Evolutionary conservation across 92 coral and sea anemone genomes (phyloP).

Genomic region (Bergia puertoricense): DNA sequence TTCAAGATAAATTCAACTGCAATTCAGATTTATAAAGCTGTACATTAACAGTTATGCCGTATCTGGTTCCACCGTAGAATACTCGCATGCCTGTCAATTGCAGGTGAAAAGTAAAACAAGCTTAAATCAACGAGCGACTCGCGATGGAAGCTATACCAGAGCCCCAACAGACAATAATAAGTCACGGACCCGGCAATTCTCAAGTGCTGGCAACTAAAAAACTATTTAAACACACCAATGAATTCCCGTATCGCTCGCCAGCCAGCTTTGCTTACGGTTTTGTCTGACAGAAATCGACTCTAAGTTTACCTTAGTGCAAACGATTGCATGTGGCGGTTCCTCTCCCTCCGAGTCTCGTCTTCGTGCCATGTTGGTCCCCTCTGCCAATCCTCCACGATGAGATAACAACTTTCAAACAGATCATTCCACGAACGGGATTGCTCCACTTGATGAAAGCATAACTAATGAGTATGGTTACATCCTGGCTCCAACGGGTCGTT

Average conservation of each 20-base stretch:
- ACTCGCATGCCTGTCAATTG: background rate
- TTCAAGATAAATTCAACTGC: background rate
- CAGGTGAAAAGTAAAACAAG: conserved; percentile 10
- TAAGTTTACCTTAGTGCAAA: conserved; percentile 58
- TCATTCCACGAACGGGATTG: conserved; percentile 25
- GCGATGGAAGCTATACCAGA: conserved; percentile 2
- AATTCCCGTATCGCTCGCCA: conserved; percentile 70
- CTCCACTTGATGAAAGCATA: conserved; percentile 46
- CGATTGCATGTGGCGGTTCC: conserved; percentile 68
- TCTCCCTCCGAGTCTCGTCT: conserved; percentile 52
- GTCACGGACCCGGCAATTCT: conserved; percentile 2
- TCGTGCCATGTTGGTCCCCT: conserved; percentile 43
- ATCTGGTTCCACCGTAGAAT: background rate
- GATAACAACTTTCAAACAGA: conserved; percentile 12
- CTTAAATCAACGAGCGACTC: background rate
- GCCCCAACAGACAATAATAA: background rate
- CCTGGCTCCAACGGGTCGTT: conserved; percentile 52
- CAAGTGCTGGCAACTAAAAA: conserved; percentile 19
- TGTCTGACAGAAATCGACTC: background rate
- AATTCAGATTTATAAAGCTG: background rate
- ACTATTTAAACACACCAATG: conserved; percentile 25
- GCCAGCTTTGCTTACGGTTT: conserved; percentile 34
- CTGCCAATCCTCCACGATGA: conserved; percentile 19
- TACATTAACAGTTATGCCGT: conserved; percentile 1
- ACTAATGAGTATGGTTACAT: conserved; percentile 57